These are phyloP conservation scores for Anastatus disparis DNA, from an alignment of 1,140 invertebrate species.

Conservation along the genomic window DNA sequence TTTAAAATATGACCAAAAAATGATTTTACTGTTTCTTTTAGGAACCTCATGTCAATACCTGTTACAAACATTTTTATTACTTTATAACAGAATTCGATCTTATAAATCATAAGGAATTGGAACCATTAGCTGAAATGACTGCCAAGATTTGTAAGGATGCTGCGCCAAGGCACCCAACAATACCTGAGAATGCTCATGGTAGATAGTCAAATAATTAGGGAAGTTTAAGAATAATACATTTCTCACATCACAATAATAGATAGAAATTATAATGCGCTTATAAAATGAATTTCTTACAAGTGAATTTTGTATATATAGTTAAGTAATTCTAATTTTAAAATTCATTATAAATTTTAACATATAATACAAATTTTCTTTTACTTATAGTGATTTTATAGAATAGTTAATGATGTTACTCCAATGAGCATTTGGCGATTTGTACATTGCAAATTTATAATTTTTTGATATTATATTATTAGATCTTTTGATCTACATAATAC, in stretches of 20 bases:
- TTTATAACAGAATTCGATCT: slow-evolving; percentile 92
- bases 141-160: slow-evolving; percentile 74
- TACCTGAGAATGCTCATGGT: slow-evolving; percentile 45
- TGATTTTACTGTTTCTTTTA: slow-evolving; percentile 60
- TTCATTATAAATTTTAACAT: not conserved
- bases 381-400: not conserved
- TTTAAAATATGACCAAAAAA: slow-evolving; percentile 2
- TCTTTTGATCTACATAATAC: slow-evolving; percentile 1
- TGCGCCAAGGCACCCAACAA: slow-evolving; percentile 40
- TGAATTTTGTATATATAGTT: slow-evolving; percentile 28
- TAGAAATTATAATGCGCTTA: slow-evolving; percentile 1
- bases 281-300: slow-evolving; percentile 4
- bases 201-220: no score
- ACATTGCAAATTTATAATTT: not conserved
- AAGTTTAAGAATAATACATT: not conserved
- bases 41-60: slow-evolving; percentile 96
- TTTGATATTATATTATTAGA: slow-evolving; percentile 21
- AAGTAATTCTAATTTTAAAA: slow-evolving; percentile 6
- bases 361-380: not conserved
- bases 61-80: slow-evolving; percentile 97
- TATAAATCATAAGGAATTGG: slow-evolving; percentile 86
- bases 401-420: not conserved
- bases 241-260: not conserved
- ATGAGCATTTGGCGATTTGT: not conserved
- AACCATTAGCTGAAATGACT: slow-evolving; percentile 86